Percentiles rank a stretch among this genome's conserved stretches.
Evolutionary conservation across 2,888 invertebrate species (phyloP).

Genomic region (Lissocephala sabroskyi): DNA sequence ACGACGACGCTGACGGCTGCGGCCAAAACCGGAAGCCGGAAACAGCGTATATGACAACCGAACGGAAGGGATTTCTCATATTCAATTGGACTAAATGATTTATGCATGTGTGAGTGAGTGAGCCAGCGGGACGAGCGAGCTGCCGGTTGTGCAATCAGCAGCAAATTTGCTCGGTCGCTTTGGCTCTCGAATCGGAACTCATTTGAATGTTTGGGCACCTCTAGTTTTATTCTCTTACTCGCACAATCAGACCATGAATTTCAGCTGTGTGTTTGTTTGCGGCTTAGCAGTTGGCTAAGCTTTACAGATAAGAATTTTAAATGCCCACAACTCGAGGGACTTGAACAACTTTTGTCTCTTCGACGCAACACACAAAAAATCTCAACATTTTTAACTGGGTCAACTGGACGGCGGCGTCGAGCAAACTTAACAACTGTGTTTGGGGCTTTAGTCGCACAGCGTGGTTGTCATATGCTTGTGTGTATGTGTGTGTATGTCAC

Average conservation of each 20-base stretch:
- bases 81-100: constrained; percentile 66
- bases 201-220: constrained; percentile 58
- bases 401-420: constrained; percentile 12
- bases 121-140: constrained; percentile 1
- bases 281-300: no score
- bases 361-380: constrained; percentile 7
- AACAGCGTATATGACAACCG: constrained; percentile 69
- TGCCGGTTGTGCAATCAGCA: constrained; percentile 38
- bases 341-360: no score
- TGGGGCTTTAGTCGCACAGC: constrained; percentile 9
- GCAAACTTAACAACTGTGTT: constrained; percentile 24
- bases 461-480: constrained; percentile 4
- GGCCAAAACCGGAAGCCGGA: constrained; percentile 59
- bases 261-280: no score
- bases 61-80: constrained; percentile 69
- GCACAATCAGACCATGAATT: no score
- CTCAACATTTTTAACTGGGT: constrained; percentile 29
- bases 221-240: no score
- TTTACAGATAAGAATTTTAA: no score
- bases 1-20: constrained; percentile 22
- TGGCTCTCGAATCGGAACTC: constrained; percentile 49
- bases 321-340: no score
- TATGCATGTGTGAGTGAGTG: constrained; percentile 25
- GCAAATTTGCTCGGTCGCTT: background rate
- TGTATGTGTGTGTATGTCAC: constrained; percentile 13